Evolutionary conservation across 1,140 invertebrate species (phyloP), one percentile per base, ranked within the genome.

Genomic region (Phymastichus coffea): DNA sequence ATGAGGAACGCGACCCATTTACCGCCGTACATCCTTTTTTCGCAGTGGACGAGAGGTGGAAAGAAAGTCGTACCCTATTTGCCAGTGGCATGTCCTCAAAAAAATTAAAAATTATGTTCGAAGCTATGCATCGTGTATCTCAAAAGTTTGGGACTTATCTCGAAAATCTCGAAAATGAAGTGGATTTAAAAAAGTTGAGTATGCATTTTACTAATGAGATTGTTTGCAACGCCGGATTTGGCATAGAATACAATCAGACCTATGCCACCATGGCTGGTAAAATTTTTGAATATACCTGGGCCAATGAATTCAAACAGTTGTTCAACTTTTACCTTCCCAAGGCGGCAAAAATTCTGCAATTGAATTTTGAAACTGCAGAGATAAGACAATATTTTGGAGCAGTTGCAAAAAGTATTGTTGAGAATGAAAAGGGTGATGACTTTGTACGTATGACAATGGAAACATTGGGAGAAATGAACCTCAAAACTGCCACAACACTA

Each of bases 21-120:
- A 8, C 72, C 0, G 22, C 57, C 0, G 61, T 60, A 12, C 70
- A 73, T 61, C 66, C 72, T 10, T 71, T 77, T 41, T 77, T 78
- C 20, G 52, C 53, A 0, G 55, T 61, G 12, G 70, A 66, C 3
- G 19, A 49, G 3, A 14, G 2, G 0, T 72, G 72, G 69, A 69
- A 67, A 48, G 38, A 40, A 8, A 15, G 38, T 0, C 33, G 66
- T 1, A 43, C 60, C 0, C 51, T 53, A n/a, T 26, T 72, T 2
- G 64, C 61, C 1, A 40, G 44, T 9, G 46, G 58, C 10, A 63
- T 71, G 4, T 68, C 68, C 0, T 17, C 33, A 8, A 67, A 54
- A n/a, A 69, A 70, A 40, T 17, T 75, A 6, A 71, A 69, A 19
- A 6, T 47, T 1, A 9, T 66, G 6, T 30, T 62, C 7, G 4